Percentiles rank a stretch among this genome's conserved stretches.
Conservation (phyloP, 2,797 vertebrate species). For the Melanotaenia trifasciata region DNA sequence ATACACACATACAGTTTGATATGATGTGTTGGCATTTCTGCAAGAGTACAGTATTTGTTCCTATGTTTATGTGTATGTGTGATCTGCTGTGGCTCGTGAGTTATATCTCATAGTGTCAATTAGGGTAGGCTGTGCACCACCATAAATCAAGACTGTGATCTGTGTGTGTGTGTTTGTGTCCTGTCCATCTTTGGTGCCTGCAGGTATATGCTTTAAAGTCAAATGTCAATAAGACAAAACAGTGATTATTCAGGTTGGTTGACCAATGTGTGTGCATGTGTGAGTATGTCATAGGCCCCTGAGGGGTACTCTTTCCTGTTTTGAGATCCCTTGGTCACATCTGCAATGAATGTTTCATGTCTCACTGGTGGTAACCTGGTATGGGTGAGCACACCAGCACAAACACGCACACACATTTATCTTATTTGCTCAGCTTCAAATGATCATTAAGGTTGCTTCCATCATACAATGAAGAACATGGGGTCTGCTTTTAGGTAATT, state of each 20-base stretch:
- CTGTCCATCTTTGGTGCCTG: conserved; percentile 57
- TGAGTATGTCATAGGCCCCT: conserved; percentile 72
- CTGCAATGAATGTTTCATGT: conserved; percentile 92
- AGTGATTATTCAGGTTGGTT: conserved; percentile 85
- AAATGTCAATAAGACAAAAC: conserved; percentile 87
- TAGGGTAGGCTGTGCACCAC: conserved; percentile 57
- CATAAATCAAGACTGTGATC: conserved; percentile 69
- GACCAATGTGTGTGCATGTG: conserved; percentile 59
- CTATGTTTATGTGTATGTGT: conserved; percentile 21
- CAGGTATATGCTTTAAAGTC: conserved; percentile 62
- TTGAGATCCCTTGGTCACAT: conserved; percentile 89
- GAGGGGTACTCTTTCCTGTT: conserved; percentile 86
- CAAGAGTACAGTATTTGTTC: conserved; percentile 23
- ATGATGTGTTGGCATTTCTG: conserved; percentile 49
- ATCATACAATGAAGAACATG: not conserved
- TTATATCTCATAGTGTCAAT: conserved; percentile 73
- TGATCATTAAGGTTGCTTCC: not conserved
- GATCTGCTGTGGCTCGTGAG: conserved; percentile 55
- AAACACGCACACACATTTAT: conserved; percentile 12
- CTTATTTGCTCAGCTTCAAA: conserved; percentile 21
- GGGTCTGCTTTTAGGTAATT: conserved; percentile 14
- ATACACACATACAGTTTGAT: conserved; percentile 52
- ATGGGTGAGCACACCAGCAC: conserved; percentile 35
- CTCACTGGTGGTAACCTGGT: conserved; percentile 85
- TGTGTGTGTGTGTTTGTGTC: conserved; percentile 44